Base-by-base conservation (phyloP, 1,140 invertebrate genomes). In the Drosophila arawakana region DNA sequence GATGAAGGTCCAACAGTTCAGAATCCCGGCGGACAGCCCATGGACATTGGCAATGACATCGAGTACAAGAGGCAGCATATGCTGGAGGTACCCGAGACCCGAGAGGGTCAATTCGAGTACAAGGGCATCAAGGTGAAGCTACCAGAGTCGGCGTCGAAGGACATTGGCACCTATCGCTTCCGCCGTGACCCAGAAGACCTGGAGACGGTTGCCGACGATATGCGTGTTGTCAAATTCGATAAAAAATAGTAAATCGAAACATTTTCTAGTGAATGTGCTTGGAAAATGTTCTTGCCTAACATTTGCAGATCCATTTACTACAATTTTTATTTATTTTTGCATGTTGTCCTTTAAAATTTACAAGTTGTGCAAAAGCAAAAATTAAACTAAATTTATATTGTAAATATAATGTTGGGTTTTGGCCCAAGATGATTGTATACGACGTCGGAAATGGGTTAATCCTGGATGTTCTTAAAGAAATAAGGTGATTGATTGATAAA, bases 121-220 rank as follows among this genome's bases (percentile, higher is more conserved):
- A 80, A 83, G 43, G 82, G 82, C 25, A 86, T 86, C 1, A 86
- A 88, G 21, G 66, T 86, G 10, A 82, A 65, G 18, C 30, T 86
- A n/a, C 83, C 83, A 0, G 67, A 77, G 8, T 39, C 50, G 3
- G 76, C 76, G 0, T 57, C 46, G 61, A 60, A 77, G 39, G 76
- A 86, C 47, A 25, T 88, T 21, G 82, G 82, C 44, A 86, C 82
- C 3, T 86, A 86, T 80, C 83, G 82, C 6, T 86, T 86, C n/a
- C 80, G 82, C 1, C 83, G 82, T 30, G 80, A 83, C 43, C n/a
- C 55, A 5, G 49, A 54, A 25, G 82, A 86, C n/a, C 7, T 76
- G 1, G 15, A 80, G 39, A 73, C 41, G 0, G 68, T 86, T 7
- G 83, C 55, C 3, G 82, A 86, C 25, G 82, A 86, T 35, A 86